Base-by-base conservation (phyloP, 1,140 invertebrate species). In the Diprion similis region DNA sequence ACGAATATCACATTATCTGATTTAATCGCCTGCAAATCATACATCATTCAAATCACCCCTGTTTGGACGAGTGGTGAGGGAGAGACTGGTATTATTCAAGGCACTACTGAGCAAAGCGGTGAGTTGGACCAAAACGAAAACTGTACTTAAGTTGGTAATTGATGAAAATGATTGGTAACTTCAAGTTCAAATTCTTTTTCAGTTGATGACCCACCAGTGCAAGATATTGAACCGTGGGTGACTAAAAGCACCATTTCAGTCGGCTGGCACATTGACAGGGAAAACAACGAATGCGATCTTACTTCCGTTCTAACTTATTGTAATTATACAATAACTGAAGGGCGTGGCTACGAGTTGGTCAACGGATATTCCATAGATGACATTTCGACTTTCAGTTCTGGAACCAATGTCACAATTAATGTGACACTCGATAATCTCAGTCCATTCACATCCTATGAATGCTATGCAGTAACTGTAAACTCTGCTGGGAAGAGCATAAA, bases 391-490 rank as follows among this genome's bases (percentile, higher is more conserved):
- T 15, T 59, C 9, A 17, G n/a, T 17, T 59, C 51, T 72, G 47
- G 24, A 67, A 74, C 46, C 37, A 66, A 17, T 48, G n/a, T 7
- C 67, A n/a, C 13, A 13, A 8, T 78, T 9, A 75, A 75, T 18
- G 46, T 74, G 8, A 76, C 69, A 10, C 68, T 85, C 8, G 11
- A 71, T 0, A 24, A 74, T 69, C 45, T 86, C 8, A 82, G 77
- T 71, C 81, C 84, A 11, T 82, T 74, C 37, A 84, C 84, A 18
- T 69, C 24, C 18, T 86, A 85, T n/a, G 59, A 47, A 45, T 86
- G 84, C 67, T 69, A 66, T 15, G 78, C 75, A 37, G 68, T 71
- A 9, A 73, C 70, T 18, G 6, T 66, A 65, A 83, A 80, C 69
- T 71, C 48, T 15, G 78, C 66, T 19, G 80, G 78, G 15, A 11